Percentiles rank a stretch among this genome's conserved stretches.
Conservation (phyloP, 1,140 invertebrate species). For the Scylla paramamosain region DNA sequence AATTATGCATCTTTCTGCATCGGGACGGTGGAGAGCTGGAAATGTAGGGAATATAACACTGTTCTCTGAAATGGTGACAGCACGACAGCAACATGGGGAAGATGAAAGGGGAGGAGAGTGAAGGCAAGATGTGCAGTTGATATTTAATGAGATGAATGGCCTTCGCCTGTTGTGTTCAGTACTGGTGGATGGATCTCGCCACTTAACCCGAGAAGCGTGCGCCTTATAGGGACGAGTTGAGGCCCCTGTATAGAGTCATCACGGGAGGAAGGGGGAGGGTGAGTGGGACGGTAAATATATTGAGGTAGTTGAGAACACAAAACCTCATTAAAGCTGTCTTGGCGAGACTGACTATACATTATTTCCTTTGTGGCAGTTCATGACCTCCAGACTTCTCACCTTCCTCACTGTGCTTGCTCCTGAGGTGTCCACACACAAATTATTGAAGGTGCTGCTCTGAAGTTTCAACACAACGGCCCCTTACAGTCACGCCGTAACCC, state of each 20-base stretch:
- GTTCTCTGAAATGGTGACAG: too few relatives aligned
- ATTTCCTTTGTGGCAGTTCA: background rate
- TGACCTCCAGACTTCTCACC: background rate
- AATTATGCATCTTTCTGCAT: too few relatives aligned
- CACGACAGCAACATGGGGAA: too few relatives aligned
- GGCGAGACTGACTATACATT: conserved; percentile 1
- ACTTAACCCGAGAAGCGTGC: background rate
- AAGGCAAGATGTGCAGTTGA: background rate
- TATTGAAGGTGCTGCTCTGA: background rate
- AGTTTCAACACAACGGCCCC: conserved; percentile 1
- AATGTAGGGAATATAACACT: too few relatives aligned
- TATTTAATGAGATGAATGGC: background rate
- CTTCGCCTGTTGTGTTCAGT: background rate
- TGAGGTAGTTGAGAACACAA: background rate
- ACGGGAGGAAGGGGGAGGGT: background rate
- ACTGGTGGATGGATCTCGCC: background rate
- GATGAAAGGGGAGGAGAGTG: background rate
- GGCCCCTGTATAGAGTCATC: conserved; percentile 18
- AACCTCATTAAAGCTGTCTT: background rate
- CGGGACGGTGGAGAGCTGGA: too few relatives aligned
- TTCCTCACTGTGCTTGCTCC: background rate
- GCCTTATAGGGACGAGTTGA: background rate
- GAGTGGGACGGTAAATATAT: background rate
- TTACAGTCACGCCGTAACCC: background rate
- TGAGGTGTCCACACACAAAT: conserved; percentile 10